A percentile compares a stretch with the other conserved stretches of the same genome.
Conservation (phyloP, 2,113 vertebrate species). For the Hystrix brachyura region DNA sequence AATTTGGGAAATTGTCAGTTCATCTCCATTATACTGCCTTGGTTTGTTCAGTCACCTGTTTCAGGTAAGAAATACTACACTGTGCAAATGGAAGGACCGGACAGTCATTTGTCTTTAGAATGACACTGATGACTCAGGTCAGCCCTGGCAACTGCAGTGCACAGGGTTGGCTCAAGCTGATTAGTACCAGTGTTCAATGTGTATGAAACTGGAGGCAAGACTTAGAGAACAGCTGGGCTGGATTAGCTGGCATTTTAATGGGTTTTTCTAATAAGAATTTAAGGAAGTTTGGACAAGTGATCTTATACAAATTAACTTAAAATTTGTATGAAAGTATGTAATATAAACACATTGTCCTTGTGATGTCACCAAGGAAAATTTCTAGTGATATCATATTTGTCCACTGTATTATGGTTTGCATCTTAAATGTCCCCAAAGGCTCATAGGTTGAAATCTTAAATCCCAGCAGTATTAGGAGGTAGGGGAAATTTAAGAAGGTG, state of each 20-base stretch:
- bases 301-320: not conserved
- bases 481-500: not conserved
- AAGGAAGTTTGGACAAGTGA: not conserved
- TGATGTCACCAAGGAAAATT: conserved; percentile 30
- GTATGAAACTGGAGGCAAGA: not conserved
- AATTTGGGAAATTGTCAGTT: not conserved
- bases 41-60: conserved; percentile 18
- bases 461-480: not conserved
- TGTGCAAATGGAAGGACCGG: not conserved
- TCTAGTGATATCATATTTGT: not conserved
- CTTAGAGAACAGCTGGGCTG: conserved; percentile 36
- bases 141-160: not conserved
- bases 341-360: not conserved
- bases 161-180: not conserved
- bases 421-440: not conserved
- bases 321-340: not conserved
- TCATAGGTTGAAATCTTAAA: not conserved
- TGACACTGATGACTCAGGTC: not conserved
- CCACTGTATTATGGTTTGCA: not conserved
- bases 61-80: conserved; percentile 2
- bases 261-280: conserved; percentile 1
- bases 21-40: not conserved
- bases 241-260: conserved; percentile 3
- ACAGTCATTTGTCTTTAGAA: not conserved
- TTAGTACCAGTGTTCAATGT: conserved; percentile 18